Percentiles rank a stretch among this genome's conserved stretches.
Conservation (phyloP, 53 echinoderm and acorn worm species). For the Antedon mediterranea region DNA sequence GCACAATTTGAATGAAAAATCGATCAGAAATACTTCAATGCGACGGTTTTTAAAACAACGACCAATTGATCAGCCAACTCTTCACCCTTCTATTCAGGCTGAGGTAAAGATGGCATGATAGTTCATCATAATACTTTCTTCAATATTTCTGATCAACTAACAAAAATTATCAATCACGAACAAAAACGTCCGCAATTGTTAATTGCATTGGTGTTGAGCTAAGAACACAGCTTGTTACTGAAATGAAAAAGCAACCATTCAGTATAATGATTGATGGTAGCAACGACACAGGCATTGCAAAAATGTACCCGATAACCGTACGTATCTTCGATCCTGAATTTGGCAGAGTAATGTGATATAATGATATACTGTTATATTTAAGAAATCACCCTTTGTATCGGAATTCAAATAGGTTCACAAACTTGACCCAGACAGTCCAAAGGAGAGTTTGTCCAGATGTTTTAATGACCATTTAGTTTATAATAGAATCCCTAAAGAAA, state of each 20-base stretch:
- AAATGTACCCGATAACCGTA: slow-evolving; percentile 12
- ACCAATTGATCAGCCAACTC: too few species aligned
- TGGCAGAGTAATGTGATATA: too few species aligned
- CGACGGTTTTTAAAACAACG: too few species aligned
- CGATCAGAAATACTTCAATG: too few species aligned
- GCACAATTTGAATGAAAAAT: too few species aligned
- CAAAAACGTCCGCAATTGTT: neutral
- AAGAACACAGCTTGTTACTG: neutral
- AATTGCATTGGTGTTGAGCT: neutral
- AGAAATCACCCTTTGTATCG: too few species aligned
- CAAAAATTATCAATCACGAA: neutral
- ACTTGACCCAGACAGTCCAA: too few species aligned
- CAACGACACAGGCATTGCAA: slow-evolving; percentile 6
- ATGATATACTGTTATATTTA: too few species aligned
- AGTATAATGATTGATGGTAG: slow-evolving; percentile 3
- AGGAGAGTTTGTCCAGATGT: too few species aligned
- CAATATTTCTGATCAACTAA: neutral
- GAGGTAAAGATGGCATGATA: neutral
- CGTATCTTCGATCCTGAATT: slow-evolving; percentile 8
- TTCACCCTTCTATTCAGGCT: neutral
- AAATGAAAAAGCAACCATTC: neutral
- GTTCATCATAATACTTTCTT: neutral
- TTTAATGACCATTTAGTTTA: too few species aligned
- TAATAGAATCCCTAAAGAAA: too few species aligned
- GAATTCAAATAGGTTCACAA: too few species aligned